These are phyloP conservation scores for Heterocephalus glaber DNA, from an alignment of 2,113 vertebrate species.

Conservation along the genomic window DNA sequence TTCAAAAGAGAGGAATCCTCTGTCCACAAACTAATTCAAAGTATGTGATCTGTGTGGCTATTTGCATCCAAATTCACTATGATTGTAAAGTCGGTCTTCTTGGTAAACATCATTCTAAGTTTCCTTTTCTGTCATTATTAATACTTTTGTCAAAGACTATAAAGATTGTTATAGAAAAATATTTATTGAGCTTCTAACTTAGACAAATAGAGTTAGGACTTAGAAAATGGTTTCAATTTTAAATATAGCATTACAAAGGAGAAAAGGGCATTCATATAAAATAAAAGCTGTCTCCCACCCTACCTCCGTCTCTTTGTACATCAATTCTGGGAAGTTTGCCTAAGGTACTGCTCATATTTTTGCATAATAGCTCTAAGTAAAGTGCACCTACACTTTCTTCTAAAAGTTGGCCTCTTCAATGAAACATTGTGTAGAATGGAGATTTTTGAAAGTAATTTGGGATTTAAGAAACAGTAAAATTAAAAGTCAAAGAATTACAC, in stretches of 20 bases:
- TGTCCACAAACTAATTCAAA: neutral
- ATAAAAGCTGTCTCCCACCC: slow-evolving; percentile 24
- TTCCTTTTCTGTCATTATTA: slow-evolving; percentile 34
- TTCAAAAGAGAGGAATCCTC: neutral
- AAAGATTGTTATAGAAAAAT: slow-evolving; percentile 33
- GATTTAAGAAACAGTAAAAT: slow-evolving; percentile 68
- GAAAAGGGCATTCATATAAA: slow-evolving; percentile 12
- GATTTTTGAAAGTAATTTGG: slow-evolving; percentile 66
- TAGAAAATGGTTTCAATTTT: slow-evolving; percentile 46
- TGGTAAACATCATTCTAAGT: neutral
- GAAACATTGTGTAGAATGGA: slow-evolving; percentile 32
- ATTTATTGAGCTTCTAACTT: slow-evolving; percentile 49
- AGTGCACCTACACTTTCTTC: neutral
- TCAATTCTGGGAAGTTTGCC: neutral
- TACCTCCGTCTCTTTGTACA: neutral
- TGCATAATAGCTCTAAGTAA: slow-evolving; percentile 34
- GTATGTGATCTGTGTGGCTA: neutral
- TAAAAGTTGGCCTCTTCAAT: slow-evolving; percentile 56
- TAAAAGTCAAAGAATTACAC: slow-evolving; percentile 62
- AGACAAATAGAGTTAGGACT: neutral
- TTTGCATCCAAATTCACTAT: neutral
- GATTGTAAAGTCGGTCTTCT: neutral
- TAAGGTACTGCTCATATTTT: slow-evolving; percentile 19
- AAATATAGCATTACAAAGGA: slow-evolving; percentile 47
- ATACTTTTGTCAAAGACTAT: slow-evolving; percentile 24